Percentiles rank a stretch among this genome's conserved stretches.
These are phyloP conservation scores for Crocuta crocuta DNA, from an alignment of 2,113 vertebrate genomes.

Conservation along the genomic window DNA sequence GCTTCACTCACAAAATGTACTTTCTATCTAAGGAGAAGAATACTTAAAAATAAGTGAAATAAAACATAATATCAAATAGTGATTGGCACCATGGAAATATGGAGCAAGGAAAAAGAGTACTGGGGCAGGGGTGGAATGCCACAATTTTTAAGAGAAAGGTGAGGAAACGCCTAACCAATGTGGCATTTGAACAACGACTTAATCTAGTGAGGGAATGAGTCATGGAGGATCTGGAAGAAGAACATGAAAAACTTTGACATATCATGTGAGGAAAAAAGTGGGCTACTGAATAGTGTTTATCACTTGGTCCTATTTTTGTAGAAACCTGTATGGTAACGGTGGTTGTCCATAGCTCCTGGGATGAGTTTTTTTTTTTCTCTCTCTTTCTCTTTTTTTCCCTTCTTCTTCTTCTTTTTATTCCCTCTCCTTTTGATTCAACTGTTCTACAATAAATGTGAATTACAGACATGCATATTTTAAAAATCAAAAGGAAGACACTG, in stretches of 20 bases:
- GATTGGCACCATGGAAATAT: neutral
- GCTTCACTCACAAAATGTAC: neutral
- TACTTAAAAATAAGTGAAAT: neutral
- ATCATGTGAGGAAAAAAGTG: neutral
- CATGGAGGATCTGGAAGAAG: neutral
- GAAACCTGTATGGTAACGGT: neutral
- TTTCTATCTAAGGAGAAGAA: neutral
- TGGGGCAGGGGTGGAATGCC: no score
- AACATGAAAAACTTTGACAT: neutral
- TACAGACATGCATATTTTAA: neutral
- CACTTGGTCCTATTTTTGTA: neutral
- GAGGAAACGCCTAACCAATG: neutral
- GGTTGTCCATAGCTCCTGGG: neutral
- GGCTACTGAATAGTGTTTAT: neutral
- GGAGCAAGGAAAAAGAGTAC: neutral
- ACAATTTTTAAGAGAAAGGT: conserved; percentile 3
- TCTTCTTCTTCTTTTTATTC: neutral
- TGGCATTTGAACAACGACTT: conserved; percentile 14
- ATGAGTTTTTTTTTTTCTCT: neutral
- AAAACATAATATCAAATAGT: neutral
- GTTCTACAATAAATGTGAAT: conserved; percentile 53
- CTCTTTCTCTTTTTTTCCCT: no score
- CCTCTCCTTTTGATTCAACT: conserved; percentile 34
- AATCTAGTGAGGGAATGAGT: conserved; percentile 18
- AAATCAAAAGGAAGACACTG: conserved; percentile 61